Base-by-base conservation (phyloP, 1,140 invertebrate genomes). In the Spodoptera litura region DNA sequence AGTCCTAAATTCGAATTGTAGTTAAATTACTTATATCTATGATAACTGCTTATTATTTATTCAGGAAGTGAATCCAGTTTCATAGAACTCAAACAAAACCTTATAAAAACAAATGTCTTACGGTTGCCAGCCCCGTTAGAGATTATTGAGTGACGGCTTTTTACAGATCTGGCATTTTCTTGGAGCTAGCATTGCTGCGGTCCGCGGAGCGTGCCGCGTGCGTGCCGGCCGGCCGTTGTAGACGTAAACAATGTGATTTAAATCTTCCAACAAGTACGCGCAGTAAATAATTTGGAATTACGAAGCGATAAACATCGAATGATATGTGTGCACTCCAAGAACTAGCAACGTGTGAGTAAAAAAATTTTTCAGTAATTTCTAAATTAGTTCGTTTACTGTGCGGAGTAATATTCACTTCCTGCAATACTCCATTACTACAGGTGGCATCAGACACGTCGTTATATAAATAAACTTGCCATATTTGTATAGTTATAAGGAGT, bases 401-500 rank as follows among this genome's bases (percentile, higher is more conserved):
- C 4, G 38, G 38, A 6, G 9, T 10, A 44, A 44, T 44, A 31
- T 31, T 5, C 1, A 44, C 38, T 44, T 44, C 38, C 38, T 44
- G 38, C 38, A 44, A 44, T 55, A 55, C 52, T n/a, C 52, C 15
- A 13, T 55, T 15, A 55, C 52, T 55, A n/a, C 15, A 15, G 52
- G 12, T 55, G 15, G 52, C 12, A 13, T 55, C 52, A n/a, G 12
- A 55, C 52, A n/a, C 52, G 20, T 59, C 20, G n/a, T 20, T 31
- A 59, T 12, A 59, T 20, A 76, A 62, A 66, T 74, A 15, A 13
- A 12, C 44, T 20, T 31, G 38, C 51, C 73, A 53, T 76, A 76
- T 64, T 76, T 55, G 51, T 53, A 35, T 20, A 59, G 13, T n/a
- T 74, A 74, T 74, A 74, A 35, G 61, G 25, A 74, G 44, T 61